Evolutionary conservation across 2,113 vertebrate species (phyloP), one percentile per base, ranked within the genome.

Genomic region (Oreochromis spilurus): DNA sequence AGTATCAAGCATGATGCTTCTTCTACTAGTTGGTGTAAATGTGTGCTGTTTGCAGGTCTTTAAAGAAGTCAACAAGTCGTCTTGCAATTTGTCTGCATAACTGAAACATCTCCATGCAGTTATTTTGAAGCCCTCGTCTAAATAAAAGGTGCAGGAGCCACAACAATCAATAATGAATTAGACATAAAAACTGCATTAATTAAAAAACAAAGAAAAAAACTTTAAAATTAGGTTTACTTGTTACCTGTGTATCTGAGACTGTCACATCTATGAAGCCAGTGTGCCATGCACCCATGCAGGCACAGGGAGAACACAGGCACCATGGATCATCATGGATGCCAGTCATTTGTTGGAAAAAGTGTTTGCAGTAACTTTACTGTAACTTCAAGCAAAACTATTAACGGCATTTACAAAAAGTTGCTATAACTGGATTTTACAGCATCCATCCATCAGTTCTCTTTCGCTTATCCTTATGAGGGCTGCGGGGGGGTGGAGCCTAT

Each of bases 301-400:
- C n/a, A 40, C n/a, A 2, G 36, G 3, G 0, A 40, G 62, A 0
- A 65, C 60, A 65, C 10, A 38, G 16, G 58, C 16, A 0, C 16
- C 5, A 0, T 55, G 54, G 55, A 58, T 57, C 45, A 50, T 4
- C 2, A 7, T 53, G 52, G 52, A 54, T 54, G n/a, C 53, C 58
- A 4, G 29, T 62, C 58, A 3, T 11, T 62, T 19, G 17, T 0
- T 62, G 31, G 29, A 11, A 62, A 62, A 62, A 11, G 31, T 62
- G 31, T 62, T 62, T 62, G 31, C 31, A 7, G 58, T 62, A 62
- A 62, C 16, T 62, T 19, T 6, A 11, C 16, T 62, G 29, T 11
- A 19, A 62, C 36, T 4, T 19, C 34, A 36, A 26, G 24, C 29
- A 6, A 60, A 60, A 31, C 5, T 60, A 34, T 60, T 34, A 31